Evolutionary conservation across 2,888 invertebrate genomes (phyloP), one percentile per base, ranked within the genome.

Genomic region (Molorchus minor): DNA sequence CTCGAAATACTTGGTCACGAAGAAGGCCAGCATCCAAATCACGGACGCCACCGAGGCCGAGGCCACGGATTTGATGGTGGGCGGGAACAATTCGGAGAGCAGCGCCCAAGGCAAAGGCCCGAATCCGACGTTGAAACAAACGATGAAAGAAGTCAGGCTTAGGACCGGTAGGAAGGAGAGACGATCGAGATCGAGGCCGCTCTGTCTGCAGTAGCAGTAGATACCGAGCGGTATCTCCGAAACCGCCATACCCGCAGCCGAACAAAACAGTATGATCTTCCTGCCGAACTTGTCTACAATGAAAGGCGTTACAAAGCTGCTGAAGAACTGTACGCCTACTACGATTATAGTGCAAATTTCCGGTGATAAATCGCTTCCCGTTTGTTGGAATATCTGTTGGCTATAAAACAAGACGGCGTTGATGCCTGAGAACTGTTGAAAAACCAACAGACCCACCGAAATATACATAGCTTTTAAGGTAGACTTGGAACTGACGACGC

Each of bases 401-500:
- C 91, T 88, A 79, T 92, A 93, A 79, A 92, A 92, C 1, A 93
- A 84, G 0, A 94, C 88, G 0, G 91, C 90, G 79, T 93, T 93
- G 74, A 93, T 91, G 0, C 93, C 93, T 1, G 88, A 88, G 64
- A 93, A 82, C 79, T 96, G 96, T 76, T 96, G 96, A 80, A 94
- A 91, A 64, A 87, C 82, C 46, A 92, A 89, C 58, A 95, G 82
- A 2, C 88, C 87, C 66, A 88, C 87, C 0, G 89, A 89, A 45
- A 90, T 86, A 64, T 91, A 84, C 72, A 94, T 84, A 0, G 93
- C 93, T 74, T 88, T 90, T 64, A 89, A 87, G 77, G 92, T 88
- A 17, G 88, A 85, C 58, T 87, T 86, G 3, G 88, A 87, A 70
- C 83, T 80, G 35, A 75, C 75, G 17, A 81, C 71, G 53, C 81